These are phyloP conservation scores for Pachymerium ferrugineum DNA, from an alignment of 2,888 invertebrate species.

Conservation along the genomic window DNA sequence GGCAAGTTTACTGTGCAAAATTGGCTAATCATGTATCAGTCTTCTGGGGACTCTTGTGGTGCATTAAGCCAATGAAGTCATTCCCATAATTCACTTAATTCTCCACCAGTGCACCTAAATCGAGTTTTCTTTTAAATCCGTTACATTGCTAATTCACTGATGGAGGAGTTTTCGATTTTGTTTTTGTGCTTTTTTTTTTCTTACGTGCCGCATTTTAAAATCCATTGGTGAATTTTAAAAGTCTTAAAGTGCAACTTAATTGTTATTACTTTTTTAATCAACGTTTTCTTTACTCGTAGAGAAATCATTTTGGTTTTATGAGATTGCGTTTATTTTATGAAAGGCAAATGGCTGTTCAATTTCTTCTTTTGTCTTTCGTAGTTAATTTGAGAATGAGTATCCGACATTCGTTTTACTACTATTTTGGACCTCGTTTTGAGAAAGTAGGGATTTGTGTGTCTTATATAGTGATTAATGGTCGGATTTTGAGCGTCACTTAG, in stretches of 20 bases:
- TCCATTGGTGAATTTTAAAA: background rate
- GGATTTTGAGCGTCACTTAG: constrained; percentile 7
- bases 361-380: background rate
- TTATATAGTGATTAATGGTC: constrained; percentile 4
- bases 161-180: background rate
- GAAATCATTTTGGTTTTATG: background rate
- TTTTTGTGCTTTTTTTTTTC: background rate
- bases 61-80: constrained; percentile 5
- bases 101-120: background rate
- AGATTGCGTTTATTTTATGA: background rate
- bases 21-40: constrained; percentile 4
- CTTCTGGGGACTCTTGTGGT: background rate
- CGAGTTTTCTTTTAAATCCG: too few relatives aligned
- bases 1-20: background rate
- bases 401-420: background rate
- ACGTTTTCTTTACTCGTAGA: background rate
- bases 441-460: constrained; percentile 2
- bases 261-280: background rate
- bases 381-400: constrained; percentile 14
- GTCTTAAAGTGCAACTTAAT: background rate
- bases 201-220: too few relatives aligned
- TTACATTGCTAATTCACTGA: background rate
- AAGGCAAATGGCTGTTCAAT: background rate
- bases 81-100: background rate
- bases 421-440: background rate